phyloP scores from a whole-genome alignment of 1,140 invertebrate genomes.

The Drosophila simulans region DNA sequence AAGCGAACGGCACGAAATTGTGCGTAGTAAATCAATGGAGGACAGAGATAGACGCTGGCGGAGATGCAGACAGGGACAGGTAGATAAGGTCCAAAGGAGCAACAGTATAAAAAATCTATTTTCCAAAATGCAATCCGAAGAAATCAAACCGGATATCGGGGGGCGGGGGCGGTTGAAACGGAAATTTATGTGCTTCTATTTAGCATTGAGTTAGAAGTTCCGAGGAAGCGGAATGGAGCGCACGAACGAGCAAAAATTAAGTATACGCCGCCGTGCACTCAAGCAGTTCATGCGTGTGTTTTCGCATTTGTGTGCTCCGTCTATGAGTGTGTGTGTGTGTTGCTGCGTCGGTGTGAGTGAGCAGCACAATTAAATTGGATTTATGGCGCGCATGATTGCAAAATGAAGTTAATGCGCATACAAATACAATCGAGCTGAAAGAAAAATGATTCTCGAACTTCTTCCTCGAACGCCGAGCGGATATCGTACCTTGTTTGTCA shows the following conservation, averaged over 20 bases:
- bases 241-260: conserved; percentile 76
- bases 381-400: conserved; percentile 78
- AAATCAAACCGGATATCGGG: conserved; percentile 63
- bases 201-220: conserved; percentile 64
- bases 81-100: conserved; percentile 22
- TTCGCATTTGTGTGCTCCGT: conserved; percentile 20
- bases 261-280: conserved; percentile 66
- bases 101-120: conserved; percentile 72
- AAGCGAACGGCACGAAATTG: conserved; percentile 59
- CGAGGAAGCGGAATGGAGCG: conserved; percentile 50
- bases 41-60: conserved; percentile 7
- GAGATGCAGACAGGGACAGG: background rate
- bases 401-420: conserved; percentile 81
- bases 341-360: conserved; percentile 29
- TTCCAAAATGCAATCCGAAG: conserved; percentile 72
- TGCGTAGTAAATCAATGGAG: conserved; percentile 65
- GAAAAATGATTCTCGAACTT: conserved; percentile 73
- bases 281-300: conserved; percentile 49
- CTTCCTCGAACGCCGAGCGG: conserved; percentile 30
- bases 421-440: conserved; percentile 68
- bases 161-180: conserved; percentile 10
- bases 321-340: conserved; percentile 16
- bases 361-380: conserved; percentile 79
- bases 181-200: conserved; percentile 81
- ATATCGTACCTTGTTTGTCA: conserved; percentile 82